A percentile compares a stretch with the other conserved stretches of the same genome.
phyloP scores from a whole-genome alignment of 2,797 vertebrate genomes.

The Distichodus sexfasciatus region DNA sequence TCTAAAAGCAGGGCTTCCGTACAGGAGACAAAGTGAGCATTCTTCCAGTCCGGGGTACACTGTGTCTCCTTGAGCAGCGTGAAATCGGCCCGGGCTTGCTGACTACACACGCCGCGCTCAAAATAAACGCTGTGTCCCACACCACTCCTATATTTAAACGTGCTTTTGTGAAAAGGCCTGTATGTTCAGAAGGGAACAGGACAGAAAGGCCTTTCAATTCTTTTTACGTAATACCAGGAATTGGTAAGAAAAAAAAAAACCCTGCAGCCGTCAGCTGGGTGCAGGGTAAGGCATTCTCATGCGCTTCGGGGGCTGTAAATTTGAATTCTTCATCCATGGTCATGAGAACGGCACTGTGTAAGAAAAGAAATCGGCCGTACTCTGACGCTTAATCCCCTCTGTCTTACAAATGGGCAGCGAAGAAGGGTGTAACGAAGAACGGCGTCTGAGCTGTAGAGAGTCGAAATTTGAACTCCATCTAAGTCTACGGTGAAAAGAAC shows the following conservation, averaged over 20 bases:
- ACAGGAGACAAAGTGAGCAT: constrained; percentile 47
- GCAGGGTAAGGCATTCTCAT: constrained; percentile 14
- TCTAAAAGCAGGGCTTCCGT: constrained; percentile 12
- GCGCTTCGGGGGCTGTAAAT: constrained; percentile 20
- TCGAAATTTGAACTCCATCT: too few species aligned
- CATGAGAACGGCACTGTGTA: constrained; percentile 46
- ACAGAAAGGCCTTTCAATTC: constrained; percentile 51
- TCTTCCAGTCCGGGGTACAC: constrained; percentile 14
- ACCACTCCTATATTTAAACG: constrained; percentile 51
- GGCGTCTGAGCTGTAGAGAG: too few species aligned
- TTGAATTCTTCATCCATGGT: constrained; percentile 7
- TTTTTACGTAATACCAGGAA: constrained; percentile 42
- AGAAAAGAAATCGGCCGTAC: constrained; percentile 26
- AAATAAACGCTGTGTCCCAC: constrained; percentile 48
- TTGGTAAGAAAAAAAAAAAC: constrained; percentile 35
- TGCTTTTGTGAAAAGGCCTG: constrained; percentile 42
- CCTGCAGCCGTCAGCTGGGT: constrained; percentile 31
- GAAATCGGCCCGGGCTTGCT: constrained; percentile 23
- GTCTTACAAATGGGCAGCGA: background rate
- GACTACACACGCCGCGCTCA: constrained; percentile 35
- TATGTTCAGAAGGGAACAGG: constrained; percentile 30
- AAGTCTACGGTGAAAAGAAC: too few species aligned
- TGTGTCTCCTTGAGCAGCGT: constrained; percentile 11
- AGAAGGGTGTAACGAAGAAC: too few species aligned
- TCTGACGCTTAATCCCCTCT: background rate